Evolutionary conservation across 2,113 vertebrate species (phyloP).

Genomic region (Gadus macrocephalus): DNA sequence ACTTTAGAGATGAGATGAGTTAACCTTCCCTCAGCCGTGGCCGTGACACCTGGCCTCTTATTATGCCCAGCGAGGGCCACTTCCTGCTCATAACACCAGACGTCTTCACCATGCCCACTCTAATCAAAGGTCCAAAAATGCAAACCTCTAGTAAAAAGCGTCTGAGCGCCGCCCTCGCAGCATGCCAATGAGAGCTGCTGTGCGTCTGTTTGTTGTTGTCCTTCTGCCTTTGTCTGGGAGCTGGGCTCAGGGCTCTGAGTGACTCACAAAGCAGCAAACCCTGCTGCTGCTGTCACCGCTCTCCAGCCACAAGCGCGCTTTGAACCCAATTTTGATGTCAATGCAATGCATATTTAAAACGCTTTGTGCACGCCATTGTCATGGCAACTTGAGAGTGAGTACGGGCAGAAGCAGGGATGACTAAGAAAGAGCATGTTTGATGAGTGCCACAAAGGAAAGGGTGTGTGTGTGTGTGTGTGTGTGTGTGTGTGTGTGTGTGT

Average conservation of each 20-base stretch:
- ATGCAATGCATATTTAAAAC: conserved; percentile 46
- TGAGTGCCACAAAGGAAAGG: conserved; percentile 32
- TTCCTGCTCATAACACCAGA: conserved; percentile 24
- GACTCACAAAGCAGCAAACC: background rate
- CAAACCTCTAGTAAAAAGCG: background rate
- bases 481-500: background rate
- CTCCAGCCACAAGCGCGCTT: conserved; percentile 28
- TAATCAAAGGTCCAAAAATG: conserved; percentile 40
- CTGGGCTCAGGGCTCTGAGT: background rate
- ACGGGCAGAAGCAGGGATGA: conserved; percentile 31
- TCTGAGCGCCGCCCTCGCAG: background rate
- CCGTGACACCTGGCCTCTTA: conserved; percentile 33
- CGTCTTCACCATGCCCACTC: conserved; percentile 24
- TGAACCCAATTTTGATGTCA: conserved; percentile 36
- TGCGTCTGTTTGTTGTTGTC: background rate
- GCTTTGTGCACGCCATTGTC: conserved; percentile 28
- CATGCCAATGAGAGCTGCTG: background rate
- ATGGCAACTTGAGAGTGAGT: conserved; percentile 40
- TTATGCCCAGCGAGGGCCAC: conserved; percentile 23
- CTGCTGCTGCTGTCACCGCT: background rate
- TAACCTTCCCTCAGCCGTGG: conserved; percentile 41
- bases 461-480: background rate
- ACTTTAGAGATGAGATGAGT: conserved; percentile 55
- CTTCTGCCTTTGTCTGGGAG: conserved; percentile 27
- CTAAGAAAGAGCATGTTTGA: conserved; percentile 51